Evolutionary conservation across 1,140 invertebrate genomes (phyloP), one percentile per base, ranked within the genome.

Genomic region (Diorhabda sublineata): DNA sequence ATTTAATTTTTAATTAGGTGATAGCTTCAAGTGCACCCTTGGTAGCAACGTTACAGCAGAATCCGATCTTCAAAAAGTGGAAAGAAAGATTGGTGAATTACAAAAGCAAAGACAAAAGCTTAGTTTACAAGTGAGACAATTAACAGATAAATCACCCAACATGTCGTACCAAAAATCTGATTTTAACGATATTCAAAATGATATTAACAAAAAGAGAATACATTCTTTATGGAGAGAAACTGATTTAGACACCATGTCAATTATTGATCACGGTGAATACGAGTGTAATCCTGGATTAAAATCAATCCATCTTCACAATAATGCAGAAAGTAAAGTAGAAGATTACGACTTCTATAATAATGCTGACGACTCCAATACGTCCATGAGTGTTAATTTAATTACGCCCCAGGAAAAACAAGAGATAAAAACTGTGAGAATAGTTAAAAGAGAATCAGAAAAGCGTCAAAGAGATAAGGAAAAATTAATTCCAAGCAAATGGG

Each of bases 381-480:
- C 77, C 7, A 73, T 74, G 2, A 78, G 73, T 62, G 78, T 74
- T 63, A 72, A 69, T 73, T 75, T 69, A 4, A 66, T 73, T 43
- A 65, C 70, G 4, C 73, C 69, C 5, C 90, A 93, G 56, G 93
- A 96, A 75, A 92, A 91, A 71, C 91, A 90, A 79, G 92, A 94
- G 81, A 93, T 94, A 42, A 95, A 95, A 84, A 97, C 95, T 2
- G 94, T 97, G 42, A 86, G 95, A 66, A 96, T 96, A 76, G 94
- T 97, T 0, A 97, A 97, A 83, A 83, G 94, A 42, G 94, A 96
- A 78, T 93, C 93, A 42, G 94, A 96, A 80, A 85, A 92, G 60
- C 84, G 92, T 1, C 91, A 93, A 76, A 84, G 91, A 64, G 92
- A 93, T 77, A 85, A 90, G 57, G 90, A 71, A 84, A 87, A 73